Conservation (phyloP, 2,888 invertebrate genomes). For the Dolichomitus sp. region DNA sequence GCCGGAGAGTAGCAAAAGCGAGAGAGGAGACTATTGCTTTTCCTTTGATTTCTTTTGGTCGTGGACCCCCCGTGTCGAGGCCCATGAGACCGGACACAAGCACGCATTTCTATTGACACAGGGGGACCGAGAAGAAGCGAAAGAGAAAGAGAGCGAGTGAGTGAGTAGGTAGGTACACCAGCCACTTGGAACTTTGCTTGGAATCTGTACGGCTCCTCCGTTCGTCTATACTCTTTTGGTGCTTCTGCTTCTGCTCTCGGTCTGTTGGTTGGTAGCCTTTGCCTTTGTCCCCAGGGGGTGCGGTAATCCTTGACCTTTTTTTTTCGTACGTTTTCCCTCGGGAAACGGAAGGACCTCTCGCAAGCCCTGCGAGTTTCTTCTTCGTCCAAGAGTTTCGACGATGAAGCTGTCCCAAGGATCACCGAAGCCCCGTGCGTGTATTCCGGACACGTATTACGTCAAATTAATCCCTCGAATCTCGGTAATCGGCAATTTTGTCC, state of each 20-base stretch:
- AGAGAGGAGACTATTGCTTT: constrained; percentile 52
- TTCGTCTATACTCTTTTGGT: constrained; percentile 25
- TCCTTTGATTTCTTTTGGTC: constrained; percentile 74
- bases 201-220: constrained; percentile 72
- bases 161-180: constrained; percentile 35
- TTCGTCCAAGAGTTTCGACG: constrained; percentile 7
- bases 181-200: constrained; percentile 67
- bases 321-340: constrained; percentile 64
- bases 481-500: constrained; percentile 51
- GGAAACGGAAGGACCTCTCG: constrained; percentile 66
- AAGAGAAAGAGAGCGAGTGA: background rate
- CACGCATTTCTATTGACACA: constrained; percentile 78
- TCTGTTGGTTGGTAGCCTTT: constrained; percentile 37
- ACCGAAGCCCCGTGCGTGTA: constrained; percentile 48
- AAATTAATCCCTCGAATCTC: constrained; percentile 67
- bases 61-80: constrained; percentile 73
- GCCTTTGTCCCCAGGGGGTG: constrained; percentile 67
- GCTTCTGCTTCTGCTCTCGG: constrained; percentile 49
- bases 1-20: constrained; percentile 27
- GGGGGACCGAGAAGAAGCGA: constrained; percentile 9
- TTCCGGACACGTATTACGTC: constrained; percentile 72
- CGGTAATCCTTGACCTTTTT: constrained; percentile 78
- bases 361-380: constrained; percentile 28
- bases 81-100: constrained; percentile 72
- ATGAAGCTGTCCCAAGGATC: constrained; percentile 28